Conservation (phyloP, 2,113 vertebrate species). For the Silurus meridionalis region DNA sequence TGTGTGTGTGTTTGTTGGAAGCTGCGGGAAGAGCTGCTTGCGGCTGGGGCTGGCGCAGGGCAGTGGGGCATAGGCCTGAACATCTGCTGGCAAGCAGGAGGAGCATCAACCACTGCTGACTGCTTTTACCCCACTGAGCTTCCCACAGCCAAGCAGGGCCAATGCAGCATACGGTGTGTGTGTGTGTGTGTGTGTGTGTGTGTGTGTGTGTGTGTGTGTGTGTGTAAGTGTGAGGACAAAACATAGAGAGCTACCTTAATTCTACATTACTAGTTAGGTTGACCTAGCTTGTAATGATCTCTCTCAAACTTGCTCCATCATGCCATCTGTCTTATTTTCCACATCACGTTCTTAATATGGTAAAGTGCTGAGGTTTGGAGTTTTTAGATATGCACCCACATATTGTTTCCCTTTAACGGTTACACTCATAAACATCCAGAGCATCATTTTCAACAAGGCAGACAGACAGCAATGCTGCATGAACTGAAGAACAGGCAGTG, state of each 20-base stretch:
- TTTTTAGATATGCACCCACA: conserved; percentile 16
- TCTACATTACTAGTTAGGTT: conserved; percentile 24
- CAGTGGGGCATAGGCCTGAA: conserved; percentile 72
- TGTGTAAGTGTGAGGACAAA: background rate
- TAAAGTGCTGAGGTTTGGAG: conserved; percentile 26
- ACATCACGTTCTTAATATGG: background rate
- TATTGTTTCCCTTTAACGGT: conserved; percentile 17
- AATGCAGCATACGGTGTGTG: conserved; percentile 11
- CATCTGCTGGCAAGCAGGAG: conserved; percentile 83
- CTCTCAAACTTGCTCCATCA: background rate
- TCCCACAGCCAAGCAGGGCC: conserved; percentile 21
- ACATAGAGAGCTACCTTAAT: conserved; percentile 10
- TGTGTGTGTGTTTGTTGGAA: conserved; percentile 36
- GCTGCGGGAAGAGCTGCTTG: conserved; percentile 47
- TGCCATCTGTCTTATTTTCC: background rate
- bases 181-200: background rate
- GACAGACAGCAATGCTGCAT: background rate
- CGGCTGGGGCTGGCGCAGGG: conserved; percentile 48
- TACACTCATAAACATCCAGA: conserved; percentile 27
- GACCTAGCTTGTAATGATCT: background rate
- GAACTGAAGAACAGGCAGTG: conserved; percentile 25
- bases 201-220: background rate
- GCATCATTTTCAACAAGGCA: background rate
- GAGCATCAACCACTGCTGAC: conserved; percentile 83
- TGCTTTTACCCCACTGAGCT: conserved; percentile 74